Percentiles rank a stretch among this genome's conserved stretches.
Conservation (phyloP, 2,888 invertebrate species). For the Eristalinus sepulchralis region DNA sequence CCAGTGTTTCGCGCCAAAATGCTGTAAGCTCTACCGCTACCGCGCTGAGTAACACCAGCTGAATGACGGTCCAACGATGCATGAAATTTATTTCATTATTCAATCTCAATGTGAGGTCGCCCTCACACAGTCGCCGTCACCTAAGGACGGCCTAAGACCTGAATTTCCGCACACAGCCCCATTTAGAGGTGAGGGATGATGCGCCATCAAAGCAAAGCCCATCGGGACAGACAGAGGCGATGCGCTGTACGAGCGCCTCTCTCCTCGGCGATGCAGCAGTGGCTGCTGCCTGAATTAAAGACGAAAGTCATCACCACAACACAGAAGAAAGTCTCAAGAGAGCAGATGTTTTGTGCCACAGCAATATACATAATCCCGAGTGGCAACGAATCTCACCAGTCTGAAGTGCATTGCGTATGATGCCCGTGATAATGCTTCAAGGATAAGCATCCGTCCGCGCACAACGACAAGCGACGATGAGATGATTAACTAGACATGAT, state of each 20-base stretch:
- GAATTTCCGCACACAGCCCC: slow-evolving; percentile 17
- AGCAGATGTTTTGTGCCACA: slow-evolving; percentile 36
- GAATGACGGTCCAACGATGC: neutral
- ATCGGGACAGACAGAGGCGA: slow-evolving; percentile 12
- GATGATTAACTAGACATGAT: slow-evolving; percentile 25
- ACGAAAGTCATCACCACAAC: neutral
- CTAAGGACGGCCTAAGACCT: slow-evolving; percentile 54
- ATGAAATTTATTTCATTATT: slow-evolving; percentile 48
- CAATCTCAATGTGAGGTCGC: slow-evolving; percentile 31
- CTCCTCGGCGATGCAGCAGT: slow-evolving; percentile 43
- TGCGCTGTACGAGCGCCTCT: slow-evolving; percentile 4
- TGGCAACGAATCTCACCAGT: slow-evolving; percentile 48
- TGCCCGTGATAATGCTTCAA: slow-evolving; percentile 11
- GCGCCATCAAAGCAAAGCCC: slow-evolving; percentile 45
- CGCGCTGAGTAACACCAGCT: slow-evolving; percentile 1
- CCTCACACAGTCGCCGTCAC: slow-evolving; percentile 7
- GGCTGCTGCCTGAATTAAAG: slow-evolving; percentile 5
- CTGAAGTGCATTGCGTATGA: slow-evolving; percentile 46
- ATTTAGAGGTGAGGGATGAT: slow-evolving; percentile 34
- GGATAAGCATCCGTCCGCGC: neutral
- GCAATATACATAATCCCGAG: slow-evolving; percentile 42
- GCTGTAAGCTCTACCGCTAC: neutral
- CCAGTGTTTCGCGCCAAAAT: neutral
- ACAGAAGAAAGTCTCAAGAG: neutral
- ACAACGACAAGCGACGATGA: neutral